Percentiles rank a stretch among this genome's conserved stretches.
These are phyloP conservation scores for Poeciliopsis prolifica DNA, from an alignment of 2,113 vertebrate species.

Conservation along the genomic window DNA sequence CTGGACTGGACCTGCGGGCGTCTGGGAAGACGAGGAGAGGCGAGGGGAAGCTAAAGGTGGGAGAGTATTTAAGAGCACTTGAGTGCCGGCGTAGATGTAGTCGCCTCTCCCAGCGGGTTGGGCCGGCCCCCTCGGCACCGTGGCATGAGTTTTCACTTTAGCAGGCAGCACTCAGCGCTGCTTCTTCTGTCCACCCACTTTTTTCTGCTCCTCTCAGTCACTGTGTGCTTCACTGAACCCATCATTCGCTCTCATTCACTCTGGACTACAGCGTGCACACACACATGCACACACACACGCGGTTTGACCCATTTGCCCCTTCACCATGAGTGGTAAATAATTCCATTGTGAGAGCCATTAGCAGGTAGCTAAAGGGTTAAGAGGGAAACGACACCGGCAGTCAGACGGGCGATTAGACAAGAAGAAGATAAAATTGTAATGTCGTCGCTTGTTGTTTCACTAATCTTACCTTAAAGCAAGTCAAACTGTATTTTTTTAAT, in stretches of 20 bases:
- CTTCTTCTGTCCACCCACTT: conserved; percentile 44
- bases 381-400: conserved; percentile 58
- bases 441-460: conserved; percentile 62
- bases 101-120: conserved; percentile 87
- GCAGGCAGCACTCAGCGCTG: conserved; percentile 54
- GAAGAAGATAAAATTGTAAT: conserved; percentile 73
- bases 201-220: conserved; percentile 46
- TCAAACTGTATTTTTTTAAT: conserved; percentile 51
- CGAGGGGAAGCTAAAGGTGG: conserved; percentile 23
- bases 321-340: conserved; percentile 73
- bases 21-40: conserved; percentile 23
- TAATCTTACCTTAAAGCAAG: conserved; percentile 64
- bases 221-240: conserved; percentile 82
- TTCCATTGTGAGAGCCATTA: conserved; percentile 73
- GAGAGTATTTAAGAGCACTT: conserved; percentile 88
- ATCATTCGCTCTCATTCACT: conserved; percentile 72
- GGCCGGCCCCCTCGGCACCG: conserved; percentile 80
- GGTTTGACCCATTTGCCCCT: conserved; percentile 72
- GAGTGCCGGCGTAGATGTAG: conserved; percentile 83
- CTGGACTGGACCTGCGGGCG: conserved; percentile 70
- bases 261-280: conserved; percentile 38
- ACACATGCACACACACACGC: conserved; percentile 55
- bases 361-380: conserved; percentile 69
- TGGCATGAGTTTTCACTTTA: conserved; percentile 93
- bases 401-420: conserved; percentile 75